Evolutionary conservation across 2,113 vertebrate genomes (phyloP), one percentile per base, ranked within the genome.

Genomic region (Equus przewalskii): DNA sequence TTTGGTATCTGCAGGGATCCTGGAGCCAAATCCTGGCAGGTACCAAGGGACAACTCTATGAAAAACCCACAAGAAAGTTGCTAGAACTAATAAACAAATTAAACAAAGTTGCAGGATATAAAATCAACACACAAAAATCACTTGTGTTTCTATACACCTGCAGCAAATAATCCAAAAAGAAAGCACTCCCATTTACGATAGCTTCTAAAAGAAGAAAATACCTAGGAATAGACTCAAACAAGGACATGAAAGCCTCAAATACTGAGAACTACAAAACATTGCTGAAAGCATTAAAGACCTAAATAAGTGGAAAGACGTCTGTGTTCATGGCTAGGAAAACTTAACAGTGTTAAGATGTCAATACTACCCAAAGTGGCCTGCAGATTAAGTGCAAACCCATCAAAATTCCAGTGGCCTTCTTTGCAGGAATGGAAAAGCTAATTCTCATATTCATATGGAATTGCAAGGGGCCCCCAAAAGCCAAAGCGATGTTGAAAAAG

Each of bases 221-320:
- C 65, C 36, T 46, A 70, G 13, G 64, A 81, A 58, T 70, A 58
- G 22, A 91, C 69, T 67, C 70, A 44, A 69, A 51, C 14, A 85
- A 91, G n/a, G 49, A 80, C 24, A 21, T 58, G 76, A 69, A 81
- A 80, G n/a, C 51, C 67, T 78, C 51, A 44, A 21, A 54, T 30
- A 30, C 22, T 79, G 12, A 44, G 69, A 80, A 33, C 14, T 79
- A 69, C 54, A 44, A 56, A 80, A 79, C 18, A 44, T 67, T 69
- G 49, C n/a, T 56, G 62, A 79, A 80, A 91, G 75, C 69, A 90
- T 65, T 90, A n/a, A 91, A 79, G 75, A 56, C 26, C 56, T 64
- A 81, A 44, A 64, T 86, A 79, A 70, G 62, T 0, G 14, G 76
- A 72, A 70, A 73, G 44, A 28, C 56, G 89, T 11, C 21, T 0